Percentiles rank a stretch among this genome's conserved stretches.
phyloP scores from a whole-genome alignment of 2,888 invertebrate genomes.

The Pristionchus maxplancki region DNA sequence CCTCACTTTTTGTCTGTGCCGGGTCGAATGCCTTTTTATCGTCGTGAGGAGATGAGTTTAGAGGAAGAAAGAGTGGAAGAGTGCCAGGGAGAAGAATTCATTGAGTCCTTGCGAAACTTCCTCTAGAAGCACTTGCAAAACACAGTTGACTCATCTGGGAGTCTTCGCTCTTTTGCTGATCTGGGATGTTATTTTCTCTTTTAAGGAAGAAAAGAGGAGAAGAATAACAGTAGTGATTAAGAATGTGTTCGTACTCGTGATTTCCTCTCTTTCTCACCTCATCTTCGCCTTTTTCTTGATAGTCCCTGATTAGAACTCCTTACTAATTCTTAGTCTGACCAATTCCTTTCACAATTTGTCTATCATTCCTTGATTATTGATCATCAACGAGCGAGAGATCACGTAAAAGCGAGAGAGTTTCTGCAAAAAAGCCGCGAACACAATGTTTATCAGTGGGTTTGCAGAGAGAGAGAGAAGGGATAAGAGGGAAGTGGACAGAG shows the following conservation, averaged over 20 bases:
- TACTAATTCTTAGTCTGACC: background rate
- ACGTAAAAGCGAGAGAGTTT: background rate
- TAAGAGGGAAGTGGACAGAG: background rate
- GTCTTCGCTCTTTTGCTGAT: background rate
- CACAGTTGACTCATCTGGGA: background rate
- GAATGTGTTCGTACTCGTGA: slow-evolving; percentile 29
- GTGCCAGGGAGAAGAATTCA: background rate
- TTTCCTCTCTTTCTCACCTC: background rate
- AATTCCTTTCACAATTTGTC: background rate
- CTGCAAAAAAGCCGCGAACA: background rate
- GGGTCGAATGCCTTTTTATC: slow-evolving; percentile 9
- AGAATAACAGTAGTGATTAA: background rate
- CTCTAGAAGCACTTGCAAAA: background rate
- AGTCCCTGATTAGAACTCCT: background rate
- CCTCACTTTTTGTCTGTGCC: background rate
- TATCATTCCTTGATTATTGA: background rate
- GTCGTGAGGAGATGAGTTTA: background rate
- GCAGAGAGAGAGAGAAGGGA: slow-evolving; percentile 7
- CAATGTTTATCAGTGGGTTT: slow-evolving; percentile 1
- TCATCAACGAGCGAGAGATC: background rate
- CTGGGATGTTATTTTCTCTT: background rate
- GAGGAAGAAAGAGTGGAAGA: slow-evolving; percentile 8
- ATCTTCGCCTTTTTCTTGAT: slow-evolving; percentile 9
- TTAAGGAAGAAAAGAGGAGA: background rate
- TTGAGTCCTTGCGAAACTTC: background rate